These are phyloP conservation scores for Urocyon cinereoargenteus DNA, from an alignment of 2,797 vertebrate species.

Conservation along the genomic window DNA sequence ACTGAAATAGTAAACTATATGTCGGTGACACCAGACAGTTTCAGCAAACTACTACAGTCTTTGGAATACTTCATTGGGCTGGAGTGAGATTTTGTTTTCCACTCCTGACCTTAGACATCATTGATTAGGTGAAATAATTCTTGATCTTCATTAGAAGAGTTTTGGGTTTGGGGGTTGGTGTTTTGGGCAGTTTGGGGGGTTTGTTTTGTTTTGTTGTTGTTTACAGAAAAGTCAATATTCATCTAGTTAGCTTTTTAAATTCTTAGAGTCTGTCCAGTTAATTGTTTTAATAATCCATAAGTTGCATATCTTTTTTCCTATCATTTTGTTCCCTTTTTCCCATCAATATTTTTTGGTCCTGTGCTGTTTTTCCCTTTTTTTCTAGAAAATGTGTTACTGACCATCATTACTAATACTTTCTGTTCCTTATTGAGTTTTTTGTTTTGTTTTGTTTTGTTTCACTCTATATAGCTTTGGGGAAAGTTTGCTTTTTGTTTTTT, in stretches of 20 bases:
- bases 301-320: not conserved
- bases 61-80: not conserved
- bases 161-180: not conserved
- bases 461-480: not conserved
- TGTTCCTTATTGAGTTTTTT: not conserved
- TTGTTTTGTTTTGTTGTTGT: not conserved
- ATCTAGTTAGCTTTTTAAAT: not conserved
- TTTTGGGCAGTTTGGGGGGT: no score
- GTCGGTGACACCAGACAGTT: not conserved
- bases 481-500: not conserved
- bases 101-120: not conserved
- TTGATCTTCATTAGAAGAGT: not conserved
- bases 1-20: not conserved
- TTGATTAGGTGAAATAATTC: constrained; percentile 7
- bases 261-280: not conserved
- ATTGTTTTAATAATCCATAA: not conserved
- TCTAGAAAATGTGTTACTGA: not conserved
- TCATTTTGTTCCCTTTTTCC: not conserved
- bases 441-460: not conserved
- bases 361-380: not conserved
- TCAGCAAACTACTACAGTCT: not conserved
- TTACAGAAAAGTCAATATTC: not conserved
- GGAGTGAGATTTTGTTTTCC: not conserved
- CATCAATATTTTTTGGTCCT: not conserved
- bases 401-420: not conserved